Base-by-base conservation (phyloP, 2,888 invertebrate genomes). In the Phortica magna region DNA sequence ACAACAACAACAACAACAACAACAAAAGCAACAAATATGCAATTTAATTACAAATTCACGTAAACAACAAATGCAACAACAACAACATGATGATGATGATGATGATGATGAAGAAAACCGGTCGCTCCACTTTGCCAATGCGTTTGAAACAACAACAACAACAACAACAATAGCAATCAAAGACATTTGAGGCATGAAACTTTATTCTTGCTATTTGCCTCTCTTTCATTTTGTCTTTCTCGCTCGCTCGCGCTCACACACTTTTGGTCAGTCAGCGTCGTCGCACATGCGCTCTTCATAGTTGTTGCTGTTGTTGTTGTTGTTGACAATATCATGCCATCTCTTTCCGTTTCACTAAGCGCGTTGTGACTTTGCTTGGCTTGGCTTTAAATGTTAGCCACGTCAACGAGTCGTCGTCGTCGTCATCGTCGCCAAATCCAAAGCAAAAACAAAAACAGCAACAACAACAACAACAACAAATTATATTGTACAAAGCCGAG, bases 171-270 rank as follows among this genome's bases (percentile, higher is more conserved):
- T 14, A 43, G 17, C n/a, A 4, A 71, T 10, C 71, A 48, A 71
- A 71, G 73, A 59, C 77, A 73, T 71, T 31, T 31, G 31, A 31
- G 31, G 2, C 31, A 31, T 31, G 31, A 31, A 31, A 31, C 31
- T 31, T 4, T 31, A 31, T 31, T 31, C 31, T 48, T 7, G 48
- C 48, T 48, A 2, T 48, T 48, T 48, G 48, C 48, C 48, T 9
- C 48, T 65, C 39, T 31, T 31, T 22, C 64, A 22, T 65, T 10
- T 14, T 75, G 76, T 80, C 81, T 76, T 4, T 80, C 81, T 77
- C 73, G 79, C 73, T 59, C 68, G 31, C 72, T 43, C 7, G 43
- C 31, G 55, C 31, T 64, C 65, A 10, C 55, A 73, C 17, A 5
- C 12, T 10, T 17, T 10, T 31, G 55, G 31, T 4, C 31, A 31